These are phyloP conservation scores for Sphaeramia orbicularis DNA, from an alignment of 2,797 vertebrate species.

Conservation along the genomic window DNA sequence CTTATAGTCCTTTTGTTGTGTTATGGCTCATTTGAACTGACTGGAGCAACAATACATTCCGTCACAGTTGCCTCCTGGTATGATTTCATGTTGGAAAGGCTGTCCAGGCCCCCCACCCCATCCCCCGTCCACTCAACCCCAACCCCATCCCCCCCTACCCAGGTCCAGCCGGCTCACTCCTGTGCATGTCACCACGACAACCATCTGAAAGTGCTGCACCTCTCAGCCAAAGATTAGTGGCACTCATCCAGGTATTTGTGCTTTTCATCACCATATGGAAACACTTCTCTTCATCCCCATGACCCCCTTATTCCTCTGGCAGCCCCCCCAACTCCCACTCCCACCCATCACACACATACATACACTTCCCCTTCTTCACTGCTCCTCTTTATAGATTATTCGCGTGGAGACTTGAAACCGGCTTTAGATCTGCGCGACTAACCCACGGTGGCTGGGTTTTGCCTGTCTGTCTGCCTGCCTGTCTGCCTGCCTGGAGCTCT, in stretches of 20 bases:
- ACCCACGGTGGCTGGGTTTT: slow-evolving; percentile 60
- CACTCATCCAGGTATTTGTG: slow-evolving; percentile 81
- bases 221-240: slow-evolving; percentile 80
- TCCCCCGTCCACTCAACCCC: too few species aligned
- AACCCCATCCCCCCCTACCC: too few species aligned
- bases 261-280: slow-evolving; percentile 83
- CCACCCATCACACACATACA: slow-evolving; percentile 28
- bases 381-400: slow-evolving; percentile 78
- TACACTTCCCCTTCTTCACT: slow-evolving; percentile 43
- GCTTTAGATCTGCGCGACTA: slow-evolving; percentile 76
- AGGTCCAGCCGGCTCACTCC: slow-evolving; percentile 32
- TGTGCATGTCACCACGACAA: slow-evolving; percentile 52
- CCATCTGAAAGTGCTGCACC: slow-evolving; percentile 70
- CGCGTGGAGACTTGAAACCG: slow-evolving; percentile 79
- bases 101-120: too few species aligned
- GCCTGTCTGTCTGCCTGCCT: too few species aligned
- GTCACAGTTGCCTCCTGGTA: too few species aligned
- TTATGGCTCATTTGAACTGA: too few species aligned
- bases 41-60: too few species aligned
- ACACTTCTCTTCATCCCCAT: slow-evolving; percentile 79
- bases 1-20: too few species aligned
- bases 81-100: too few species aligned
- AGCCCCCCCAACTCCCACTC: slow-evolving; percentile 16
- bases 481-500: slow-evolving; percentile 14
- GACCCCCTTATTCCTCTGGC: slow-evolving; percentile 47